Percentiles rank a stretch among this genome's conserved stretches.
Evolutionary conservation across 2,888 invertebrate genomes (phyloP).

Genomic region (Noctuana brunneofusca): DNA sequence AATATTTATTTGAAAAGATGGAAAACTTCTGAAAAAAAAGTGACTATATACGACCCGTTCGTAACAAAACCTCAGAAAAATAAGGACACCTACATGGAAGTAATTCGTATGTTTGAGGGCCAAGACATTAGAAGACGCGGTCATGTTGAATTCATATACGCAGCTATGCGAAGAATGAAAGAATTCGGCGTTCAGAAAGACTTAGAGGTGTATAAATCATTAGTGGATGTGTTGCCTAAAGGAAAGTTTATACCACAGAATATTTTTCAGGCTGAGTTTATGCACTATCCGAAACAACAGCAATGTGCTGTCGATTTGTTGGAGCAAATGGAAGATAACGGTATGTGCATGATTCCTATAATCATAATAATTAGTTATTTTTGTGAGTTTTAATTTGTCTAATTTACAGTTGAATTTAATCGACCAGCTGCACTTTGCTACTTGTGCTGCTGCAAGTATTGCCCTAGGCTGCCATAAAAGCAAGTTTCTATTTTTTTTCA

Average conservation of each 20-base stretch:
- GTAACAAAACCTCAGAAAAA: conserved; percentile 79
- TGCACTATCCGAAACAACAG: conserved; percentile 98
- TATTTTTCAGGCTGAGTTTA: conserved; percentile 92
- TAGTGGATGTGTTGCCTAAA: conserved; percentile 94
- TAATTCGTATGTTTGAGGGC: conserved; percentile 88
- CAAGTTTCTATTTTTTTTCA: too few relatives aligned
- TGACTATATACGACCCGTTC: conserved; percentile 75
- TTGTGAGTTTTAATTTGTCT: background rate
- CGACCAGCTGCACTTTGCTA: too few relatives aligned
- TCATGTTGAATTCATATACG: conserved; percentile 97
- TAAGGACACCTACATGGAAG: conserved; percentile 87
- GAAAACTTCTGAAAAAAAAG: conserved; percentile 64
- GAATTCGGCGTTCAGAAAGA: conserved; percentile 95
- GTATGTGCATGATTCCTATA: conserved; percentile 66
- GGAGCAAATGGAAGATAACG: conserved; percentile 97
- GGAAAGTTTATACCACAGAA: conserved; percentile 93
- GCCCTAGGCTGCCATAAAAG: too few relatives aligned
- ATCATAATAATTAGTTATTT: conserved; percentile 16
- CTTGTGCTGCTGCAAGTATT: too few relatives aligned
- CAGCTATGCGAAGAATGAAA: conserved; percentile 93
- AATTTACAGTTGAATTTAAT: background rate
- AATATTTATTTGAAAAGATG: conserved; percentile 59
- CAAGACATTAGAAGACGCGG: conserved; percentile 88
- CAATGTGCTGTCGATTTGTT: conserved; percentile 95
- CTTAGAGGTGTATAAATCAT: conserved; percentile 91